Percentiles rank a stretch among this genome's conserved stretches.
Evolutionary conservation across 92 coral and sea anemone genomes (phyloP).

Genomic region (Blastomussa wellsi): DNA sequence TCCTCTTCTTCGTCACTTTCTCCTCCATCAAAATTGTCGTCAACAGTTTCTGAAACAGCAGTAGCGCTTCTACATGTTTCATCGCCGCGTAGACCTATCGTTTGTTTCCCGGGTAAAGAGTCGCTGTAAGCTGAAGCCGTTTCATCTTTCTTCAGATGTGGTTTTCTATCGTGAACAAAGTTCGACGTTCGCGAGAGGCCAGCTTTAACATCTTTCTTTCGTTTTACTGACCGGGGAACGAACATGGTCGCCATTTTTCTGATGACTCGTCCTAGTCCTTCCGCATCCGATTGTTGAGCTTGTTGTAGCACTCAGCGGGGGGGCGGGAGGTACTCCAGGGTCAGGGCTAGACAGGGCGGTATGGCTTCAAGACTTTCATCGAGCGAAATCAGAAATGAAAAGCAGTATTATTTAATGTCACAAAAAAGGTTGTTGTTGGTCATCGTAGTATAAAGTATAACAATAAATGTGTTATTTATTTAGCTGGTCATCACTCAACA

Average conservation of each 20-base stretch:
- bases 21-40: slow-evolving; percentile 5
- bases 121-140: neutral
- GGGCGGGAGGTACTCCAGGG: too few species aligned
- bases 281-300: too few species aligned
- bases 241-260: slow-evolving; percentile 57
- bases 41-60: neutral
- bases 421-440: too few species aligned
- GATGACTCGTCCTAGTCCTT: neutral
- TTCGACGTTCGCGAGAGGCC: slow-evolving; percentile 14
- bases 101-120: neutral
- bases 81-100: neutral
- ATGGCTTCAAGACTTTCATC: too few species aligned
- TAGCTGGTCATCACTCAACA: too few species aligned
- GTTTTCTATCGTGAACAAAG: neutral
- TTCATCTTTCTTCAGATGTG: slow-evolving; percentile 22
- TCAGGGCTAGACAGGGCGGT: too few species aligned
- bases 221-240: slow-evolving; percentile 56
- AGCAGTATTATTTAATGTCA: too few species aligned
- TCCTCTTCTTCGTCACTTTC: slow-evolving; percentile 66
- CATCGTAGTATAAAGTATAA: too few species aligned
- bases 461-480: too few species aligned
- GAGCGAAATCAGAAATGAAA: too few species aligned
- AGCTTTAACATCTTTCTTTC: slow-evolving; percentile 13
- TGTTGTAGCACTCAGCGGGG: too few species aligned
- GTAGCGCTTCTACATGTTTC: neutral